Base-by-base conservation (phyloP, 2,113 vertebrate genomes). In the Colaptes auratus region DNA sequence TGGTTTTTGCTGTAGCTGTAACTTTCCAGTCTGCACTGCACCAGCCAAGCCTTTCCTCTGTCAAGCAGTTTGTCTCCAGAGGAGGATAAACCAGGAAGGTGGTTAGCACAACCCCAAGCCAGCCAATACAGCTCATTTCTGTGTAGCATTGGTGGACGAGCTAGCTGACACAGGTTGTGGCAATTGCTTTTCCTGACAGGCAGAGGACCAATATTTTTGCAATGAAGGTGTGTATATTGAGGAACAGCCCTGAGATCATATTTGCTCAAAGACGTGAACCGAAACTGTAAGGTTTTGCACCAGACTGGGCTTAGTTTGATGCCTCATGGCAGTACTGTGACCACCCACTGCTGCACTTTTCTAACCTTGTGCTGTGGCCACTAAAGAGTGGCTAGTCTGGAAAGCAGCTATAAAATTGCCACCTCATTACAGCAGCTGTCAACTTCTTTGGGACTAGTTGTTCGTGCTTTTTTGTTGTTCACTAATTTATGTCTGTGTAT, bases 1-100 rank as follows among this genome's bases (percentile, higher is more conserved):
- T 21, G 31, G 79, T 69, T 12, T 0, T 72, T 7, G 1, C 67
- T 72, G 53, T 30, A 52, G 63, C 82, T 88, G 81, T 94, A 92
- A 90, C 86, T 96, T 96, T 91, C 76, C 92, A 90, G 87, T 78
- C 79, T 81, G 83, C 84, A 64, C 76, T 96, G 94, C 67, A 42
- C 74, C 93, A 93, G 69, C 71, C 1, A 0, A 82, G 82, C 56
- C 5, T 48, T 88, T 85, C 71, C 78, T 87, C 48, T 77, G 21
- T 83, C 48, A 60, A 94, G 79, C 53, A 44, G 18, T 88, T 95
- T 83, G 69, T 90, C 82, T 94, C 85, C 24, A 20, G 64, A 92
- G 93, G 50, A 86, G 73, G 31, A 83, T 90, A 77, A 94, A 71
- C 52, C 36, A 39, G 23, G 48, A 55, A 80, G 56, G 10, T 80